Evolutionary conservation across 2,888 invertebrate species (phyloP).

Genomic region (Sphinx pinastri): DNA sequence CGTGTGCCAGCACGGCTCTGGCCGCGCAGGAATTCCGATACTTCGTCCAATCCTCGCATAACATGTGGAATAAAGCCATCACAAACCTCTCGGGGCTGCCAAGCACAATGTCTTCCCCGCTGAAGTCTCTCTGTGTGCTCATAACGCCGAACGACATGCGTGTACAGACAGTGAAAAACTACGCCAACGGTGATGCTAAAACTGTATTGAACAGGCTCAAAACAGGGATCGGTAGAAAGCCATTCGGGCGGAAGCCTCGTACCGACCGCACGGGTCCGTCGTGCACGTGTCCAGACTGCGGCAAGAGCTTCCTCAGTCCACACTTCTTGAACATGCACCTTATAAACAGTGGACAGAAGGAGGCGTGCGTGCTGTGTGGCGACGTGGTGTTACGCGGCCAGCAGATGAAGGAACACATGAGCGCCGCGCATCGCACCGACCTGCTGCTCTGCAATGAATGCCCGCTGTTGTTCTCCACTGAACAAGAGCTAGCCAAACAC

Average conservation of each 20-base stretch:
- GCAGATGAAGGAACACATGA: slow-evolving; percentile 61
- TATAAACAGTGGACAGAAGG: slow-evolving; percentile 70
- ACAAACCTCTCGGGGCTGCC: slow-evolving; percentile 47
- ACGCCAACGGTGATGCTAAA: slow-evolving; percentile 52
- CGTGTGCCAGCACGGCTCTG: slow-evolving; percentile 61
- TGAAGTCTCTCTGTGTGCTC: slow-evolving; percentile 62
- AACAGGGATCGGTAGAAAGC: slow-evolving; percentile 46
- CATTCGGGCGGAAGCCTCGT: slow-evolving; percentile 45
- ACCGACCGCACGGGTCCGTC: slow-evolving; percentile 54
- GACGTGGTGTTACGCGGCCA: slow-evolving; percentile 53
- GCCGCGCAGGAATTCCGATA: slow-evolving; percentile 66
- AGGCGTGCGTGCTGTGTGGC: slow-evolving; percentile 67
- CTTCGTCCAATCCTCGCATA: slow-evolving; percentile 58
- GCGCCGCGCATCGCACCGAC: slow-evolving; percentile 51
- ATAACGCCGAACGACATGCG: slow-evolving; percentile 56
- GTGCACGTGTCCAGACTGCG: slow-evolving; percentile 66
- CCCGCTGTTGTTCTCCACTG: slow-evolving; percentile 55
- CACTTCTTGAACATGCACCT: slow-evolving; percentile 65
- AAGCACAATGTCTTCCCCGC: slow-evolving; percentile 32
- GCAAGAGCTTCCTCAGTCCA: slow-evolving; percentile 63
- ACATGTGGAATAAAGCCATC: slow-evolving; percentile 61
- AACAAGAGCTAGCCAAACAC: slow-evolving; percentile 54
- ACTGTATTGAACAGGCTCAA: slow-evolving; percentile 54
- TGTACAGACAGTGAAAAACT: slow-evolving; percentile 58
- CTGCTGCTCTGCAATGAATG: slow-evolving; percentile 59